phyloP scores from a whole-genome alignment of 2,888 invertebrate genomes.

The Nymphalis c-album region DNA sequence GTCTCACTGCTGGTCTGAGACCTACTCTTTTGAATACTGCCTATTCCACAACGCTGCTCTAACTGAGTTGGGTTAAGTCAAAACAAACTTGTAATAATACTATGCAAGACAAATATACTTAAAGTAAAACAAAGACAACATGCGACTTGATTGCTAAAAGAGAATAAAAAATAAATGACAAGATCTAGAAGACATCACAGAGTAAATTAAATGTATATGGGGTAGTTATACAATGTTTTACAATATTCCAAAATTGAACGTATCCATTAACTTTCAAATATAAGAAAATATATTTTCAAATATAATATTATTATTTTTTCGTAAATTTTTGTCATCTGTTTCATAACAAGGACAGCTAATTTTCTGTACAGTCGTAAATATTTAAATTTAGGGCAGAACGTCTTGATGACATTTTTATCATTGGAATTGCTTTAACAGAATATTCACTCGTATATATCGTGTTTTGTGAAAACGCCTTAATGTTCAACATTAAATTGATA shows the following conservation, averaged over 20 bases:
- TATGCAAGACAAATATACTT: too few species aligned
- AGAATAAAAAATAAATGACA: too few species aligned
- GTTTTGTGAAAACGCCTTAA: conserved; percentile 11
- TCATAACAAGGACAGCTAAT: conserved; percentile 13
- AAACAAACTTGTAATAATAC: too few species aligned
- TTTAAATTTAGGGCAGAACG: conserved; percentile 29
- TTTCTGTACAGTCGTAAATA: conserved; percentile 28
- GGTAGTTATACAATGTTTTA: too few species aligned
- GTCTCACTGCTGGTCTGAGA: too few species aligned
- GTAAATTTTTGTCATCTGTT: conserved; percentile 7
- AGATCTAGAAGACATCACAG: too few species aligned
- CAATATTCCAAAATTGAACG: not conserved
- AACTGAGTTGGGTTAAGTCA: too few species aligned
- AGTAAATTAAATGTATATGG: not conserved
- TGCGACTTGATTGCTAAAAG: too few species aligned
- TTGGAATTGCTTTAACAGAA: conserved; percentile 23
- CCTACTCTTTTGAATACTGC: too few species aligned
- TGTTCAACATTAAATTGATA: conserved; percentile 29
- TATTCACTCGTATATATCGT: not conserved
- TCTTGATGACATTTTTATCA: conserved; percentile 38
- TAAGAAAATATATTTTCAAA: not conserved
- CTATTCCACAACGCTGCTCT: too few species aligned
- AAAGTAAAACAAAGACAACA: too few species aligned
- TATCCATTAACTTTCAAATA: conserved; percentile 6
- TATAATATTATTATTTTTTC: not conserved